Evolutionary conservation across 2,797 vertebrate species (phyloP).

Genomic region (Diplodus puntazzo): DNA sequence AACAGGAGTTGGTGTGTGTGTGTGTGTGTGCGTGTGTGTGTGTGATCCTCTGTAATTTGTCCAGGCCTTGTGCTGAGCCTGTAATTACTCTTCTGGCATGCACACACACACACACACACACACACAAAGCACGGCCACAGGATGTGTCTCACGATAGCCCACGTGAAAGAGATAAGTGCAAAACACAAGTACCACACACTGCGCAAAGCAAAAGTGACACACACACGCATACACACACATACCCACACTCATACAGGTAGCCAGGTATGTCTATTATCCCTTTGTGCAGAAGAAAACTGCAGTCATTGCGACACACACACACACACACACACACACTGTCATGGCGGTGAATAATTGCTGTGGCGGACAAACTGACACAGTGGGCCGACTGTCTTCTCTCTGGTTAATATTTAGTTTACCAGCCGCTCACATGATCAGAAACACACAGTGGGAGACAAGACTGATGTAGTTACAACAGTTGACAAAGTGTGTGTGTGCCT

Average conservation of each 20-base stretch:
- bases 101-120: conserved; percentile 40
- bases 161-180: conserved; percentile 56
- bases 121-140: conserved; percentile 41
- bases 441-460: conserved; percentile 40
- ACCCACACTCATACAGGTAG: conserved; percentile 8
- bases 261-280: conserved; percentile 32
- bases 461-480: conserved; percentile 19
- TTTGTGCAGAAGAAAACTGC: conserved; percentile 13
- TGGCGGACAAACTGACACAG: conserved; percentile 51
- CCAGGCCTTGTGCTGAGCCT: conserved; percentile 72
- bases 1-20: conserved; percentile 30
- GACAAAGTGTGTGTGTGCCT: conserved; percentile 15
- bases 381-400: conserved; percentile 48
- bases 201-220: conserved; percentile 63
- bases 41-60: conserved; percentile 80
- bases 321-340: conserved; percentile 30
- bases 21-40: conserved; percentile 55
- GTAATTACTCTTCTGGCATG: conserved; percentile 70
- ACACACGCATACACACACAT: conserved; percentile 33
- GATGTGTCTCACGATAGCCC: conserved; percentile 62
- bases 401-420: conserved; percentile 70
- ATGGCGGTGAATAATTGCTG: conserved; percentile 40
- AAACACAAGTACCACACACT: conserved; percentile 45
- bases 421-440: conserved; percentile 49
- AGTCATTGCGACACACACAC: conserved; percentile 33